Base-by-base conservation (phyloP, 2,888 invertebrate genomes). In the Coenonympha arcania region DNA sequence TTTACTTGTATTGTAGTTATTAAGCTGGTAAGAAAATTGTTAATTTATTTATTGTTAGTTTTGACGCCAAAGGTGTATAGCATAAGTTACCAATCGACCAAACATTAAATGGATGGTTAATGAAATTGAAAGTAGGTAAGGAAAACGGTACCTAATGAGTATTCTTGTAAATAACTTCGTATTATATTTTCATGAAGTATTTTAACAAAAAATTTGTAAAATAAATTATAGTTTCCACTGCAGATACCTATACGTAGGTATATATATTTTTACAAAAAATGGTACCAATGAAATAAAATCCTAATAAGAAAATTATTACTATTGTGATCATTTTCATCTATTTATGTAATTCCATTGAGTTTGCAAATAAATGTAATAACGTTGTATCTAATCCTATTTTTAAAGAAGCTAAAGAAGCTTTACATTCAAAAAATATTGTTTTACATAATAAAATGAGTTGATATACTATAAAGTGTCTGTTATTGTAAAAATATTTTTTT, bases 41-140 rank as follows among this genome's bases (percentile, higher is more conserved):
- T 41, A 30, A 20, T 26, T 58, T 49, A 55, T 59, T 61, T 59
- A 58, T 61, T 59, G 50, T 56, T 57, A 54, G 43, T 55, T n/a
- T 46, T 44, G 56, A 60, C 66, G 59, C 71, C 71, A 69, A 71
- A 68, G 69, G 70, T 68, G 68, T 59, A 54, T 52, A 55, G 52
- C 45, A 26, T 56, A 54, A 59, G 52, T 56, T 41, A 52, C 52
- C 45, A 39, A 13, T 6, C 19, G 33, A 28, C 34, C 19, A 15
- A 15, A 47, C 37, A 50, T 51, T 1, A 15, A 48, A 54, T 50
- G 47, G 20, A 16, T 20, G 52, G 26, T 20, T 24, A 2, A 6
- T 13, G 16, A 51, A 45, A 46, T 46, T 41, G 46, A 46, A 46
- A 46, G 8, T 39, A 40, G 43, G 24, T 5, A 36, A 26, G 18